Evolutionary conservation across 2,888 invertebrate genomes (phyloP).

Genomic region (Caradrina clavipalpis): DNA sequence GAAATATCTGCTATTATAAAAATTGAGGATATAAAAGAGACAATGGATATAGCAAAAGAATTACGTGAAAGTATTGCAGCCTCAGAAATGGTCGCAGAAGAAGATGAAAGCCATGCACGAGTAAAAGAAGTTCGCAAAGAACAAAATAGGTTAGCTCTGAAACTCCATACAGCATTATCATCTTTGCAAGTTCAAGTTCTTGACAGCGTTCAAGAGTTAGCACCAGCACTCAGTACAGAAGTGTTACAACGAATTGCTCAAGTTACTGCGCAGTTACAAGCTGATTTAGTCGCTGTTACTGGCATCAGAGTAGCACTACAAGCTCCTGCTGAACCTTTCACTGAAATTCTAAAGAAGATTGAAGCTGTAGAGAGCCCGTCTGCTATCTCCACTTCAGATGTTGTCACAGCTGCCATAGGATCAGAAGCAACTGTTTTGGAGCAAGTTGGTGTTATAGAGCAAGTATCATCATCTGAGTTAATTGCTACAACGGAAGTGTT

Average conservation of each 20-base stretch:
- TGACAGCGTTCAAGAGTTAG: conserved; percentile 73
- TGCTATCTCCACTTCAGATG: conserved; percentile 27
- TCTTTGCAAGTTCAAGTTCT: conserved; percentile 74
- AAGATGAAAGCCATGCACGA: conserved; percentile 41
- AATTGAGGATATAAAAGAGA: conserved; percentile 75
- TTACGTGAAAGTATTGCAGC: conserved; percentile 72
- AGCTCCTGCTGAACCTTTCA: conserved; percentile 58
- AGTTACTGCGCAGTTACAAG: conserved; percentile 76
- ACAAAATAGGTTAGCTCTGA: conserved; percentile 71
- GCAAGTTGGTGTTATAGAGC: conserved; percentile 34
- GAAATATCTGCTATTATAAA: conserved; percentile 78
- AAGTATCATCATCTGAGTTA: conserved; percentile 16
- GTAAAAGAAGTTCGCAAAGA: conserved; percentile 51
- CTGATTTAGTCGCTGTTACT: conserved; percentile 75
- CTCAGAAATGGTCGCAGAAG: conserved; percentile 53
- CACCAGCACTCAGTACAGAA: conserved; percentile 66
- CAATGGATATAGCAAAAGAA: conserved; percentile 76
- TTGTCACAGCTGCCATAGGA: conserved; percentile 23
- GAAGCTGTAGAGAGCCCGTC: conserved; percentile 28
- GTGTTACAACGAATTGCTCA: conserved; percentile 72
- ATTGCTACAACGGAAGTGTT: conserved; percentile 37
- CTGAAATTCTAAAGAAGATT: conserved; percentile 28
- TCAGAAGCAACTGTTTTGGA: conserved; percentile 44
- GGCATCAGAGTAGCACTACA: conserved; percentile 67
- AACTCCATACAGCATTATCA: conserved; percentile 75